Evolutionary conservation across 2,888 invertebrate species (phyloP), one percentile per base, ranked within the genome.

Genomic region (Gandaritis pyraliata): DNA sequence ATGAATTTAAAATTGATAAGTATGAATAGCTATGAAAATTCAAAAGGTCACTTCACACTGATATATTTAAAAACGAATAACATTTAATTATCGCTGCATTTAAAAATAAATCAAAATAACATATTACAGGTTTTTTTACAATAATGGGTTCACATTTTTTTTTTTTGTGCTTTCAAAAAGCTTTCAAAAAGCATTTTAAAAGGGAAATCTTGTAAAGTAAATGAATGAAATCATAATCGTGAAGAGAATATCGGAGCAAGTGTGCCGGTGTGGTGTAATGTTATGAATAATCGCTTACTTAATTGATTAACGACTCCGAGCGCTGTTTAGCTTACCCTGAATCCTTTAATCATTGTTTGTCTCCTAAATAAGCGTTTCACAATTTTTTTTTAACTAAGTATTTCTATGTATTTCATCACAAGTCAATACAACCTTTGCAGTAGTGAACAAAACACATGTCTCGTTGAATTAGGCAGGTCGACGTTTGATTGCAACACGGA

Each of bases 401-500:
- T 47, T 16, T 13, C 12, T 30, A 47, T 43, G 11, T 16, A 65
- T 65, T 66, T 68, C 66, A 58, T 52, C 66, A 65, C 51, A 56
- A 30, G 45, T 58, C 12, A 45, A 54, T 43, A 52, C 51, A 61
- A 60, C 61, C 43, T 53, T 56, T 56, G 54, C 47, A 50, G 45
- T 41, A 39, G 49, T 64, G 59, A 48, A 71, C 58, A 68, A 65
- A 61, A 64, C 64, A 67, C 65, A 61, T 64, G 63, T 60, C 47
- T 59, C 56, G 70, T 73, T 64, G 69, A 72, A 73, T 74, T 60
- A 62, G 54, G 55, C 66, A 62, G 71, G 65, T 73, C 66, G 62
- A 71, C 67, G 69, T 69, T 23, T 59, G 70, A 70, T 78, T 77
- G 76, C 76, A 77, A 77, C 70, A 72, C 61, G 61, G 39, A 63